These are phyloP conservation scores for Enteromius trimaculatus DNA, from an alignment of 2,797 vertebrate genomes.

Conservation along the genomic window DNA sequence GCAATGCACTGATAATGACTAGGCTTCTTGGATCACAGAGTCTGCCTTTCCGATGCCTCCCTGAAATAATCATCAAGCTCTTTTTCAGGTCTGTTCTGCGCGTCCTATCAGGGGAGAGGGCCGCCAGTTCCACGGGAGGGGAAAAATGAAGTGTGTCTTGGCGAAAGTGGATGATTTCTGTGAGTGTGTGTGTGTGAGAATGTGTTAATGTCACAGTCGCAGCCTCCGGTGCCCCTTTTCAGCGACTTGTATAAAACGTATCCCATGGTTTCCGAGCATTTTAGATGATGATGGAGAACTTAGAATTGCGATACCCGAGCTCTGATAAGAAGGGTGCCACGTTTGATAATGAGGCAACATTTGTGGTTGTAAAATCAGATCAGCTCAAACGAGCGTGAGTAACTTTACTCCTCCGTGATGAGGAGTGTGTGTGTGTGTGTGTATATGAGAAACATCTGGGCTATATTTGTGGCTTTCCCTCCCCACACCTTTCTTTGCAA, in stretches of 20 bases:
- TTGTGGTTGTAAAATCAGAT: conserved; percentile 30
- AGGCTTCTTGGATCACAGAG: conserved; percentile 73
- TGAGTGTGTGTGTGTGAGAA: conserved; percentile 7
- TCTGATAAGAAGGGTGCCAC: not conserved
- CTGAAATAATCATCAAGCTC: conserved; percentile 53
- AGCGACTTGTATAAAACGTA: conserved; percentile 8
- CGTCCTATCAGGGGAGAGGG: conserved; percentile 44
- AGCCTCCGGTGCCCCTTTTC: conserved; percentile 29
- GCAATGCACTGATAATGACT: conserved; percentile 74
- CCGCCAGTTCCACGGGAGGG: conserved; percentile 31
- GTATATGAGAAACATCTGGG: conserved; percentile 54
- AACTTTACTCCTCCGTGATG: conserved; percentile 34
- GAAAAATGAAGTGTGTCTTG: conserved; percentile 34
- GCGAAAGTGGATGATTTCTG: conserved; percentile 27
- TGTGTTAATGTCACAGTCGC: conserved; percentile 19
- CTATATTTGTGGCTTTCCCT: conserved; percentile 59
- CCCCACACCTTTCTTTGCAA: conserved; percentile 64
- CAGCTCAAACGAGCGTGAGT: conserved; percentile 23
- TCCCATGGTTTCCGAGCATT: not conserved
- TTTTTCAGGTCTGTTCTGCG: conserved; percentile 33
- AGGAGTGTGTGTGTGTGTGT: conserved; percentile 24
- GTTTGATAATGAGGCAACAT: conserved; percentile 26
- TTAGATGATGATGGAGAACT: not conserved
- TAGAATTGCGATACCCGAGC: not conserved
- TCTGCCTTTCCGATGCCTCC: conserved; percentile 62